These are phyloP conservation scores for Xiphias gladius DNA, from an alignment of 2,113 vertebrate species.

Conservation along the genomic window DNA sequence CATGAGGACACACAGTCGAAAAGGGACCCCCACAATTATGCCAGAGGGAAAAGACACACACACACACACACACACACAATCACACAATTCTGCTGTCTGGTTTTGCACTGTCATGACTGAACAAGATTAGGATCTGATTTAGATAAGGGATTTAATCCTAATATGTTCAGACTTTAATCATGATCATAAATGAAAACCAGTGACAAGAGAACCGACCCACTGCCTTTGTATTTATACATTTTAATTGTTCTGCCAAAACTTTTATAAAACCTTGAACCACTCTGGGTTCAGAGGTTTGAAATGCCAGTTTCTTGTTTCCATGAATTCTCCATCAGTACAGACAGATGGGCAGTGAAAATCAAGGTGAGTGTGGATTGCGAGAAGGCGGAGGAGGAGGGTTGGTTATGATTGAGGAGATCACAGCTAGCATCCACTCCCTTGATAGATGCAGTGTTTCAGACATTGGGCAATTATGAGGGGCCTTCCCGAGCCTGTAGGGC, in stretches of 20 bases:
- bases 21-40: conserved; percentile 61
- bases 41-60: conserved; percentile 55
- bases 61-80: conserved; percentile 48
- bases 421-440: conserved; percentile 47
- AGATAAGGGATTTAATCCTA: conserved; percentile 40
- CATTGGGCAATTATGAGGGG: conserved; percentile 65
- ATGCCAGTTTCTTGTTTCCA: background rate
- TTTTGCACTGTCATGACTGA: conserved; percentile 64
- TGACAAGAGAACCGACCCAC: conserved; percentile 2
- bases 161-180: conserved; percentile 35
- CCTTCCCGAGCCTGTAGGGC: conserved; percentile 57
- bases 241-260: background rate
- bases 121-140: conserved; percentile 40
- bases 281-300: conserved; percentile 14
- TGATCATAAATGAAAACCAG: conserved; percentile 14
- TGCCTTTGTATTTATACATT: background rate
- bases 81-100: conserved; percentile 57
- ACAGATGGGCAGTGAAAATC: conserved; percentile 17
- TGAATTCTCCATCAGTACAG: background rate
- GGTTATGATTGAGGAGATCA: conserved; percentile 51
- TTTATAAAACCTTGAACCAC: background rate
- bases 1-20: conserved; percentile 58
- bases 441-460: conserved; percentile 59
- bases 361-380: conserved; percentile 44
- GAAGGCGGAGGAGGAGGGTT: conserved; percentile 4